A percentile compares a stretch with the other conserved stretches of the same genome.
phyloP scores from a whole-genome alignment of 2,888 invertebrate species.

The Trachelus troglodyta region DNA sequence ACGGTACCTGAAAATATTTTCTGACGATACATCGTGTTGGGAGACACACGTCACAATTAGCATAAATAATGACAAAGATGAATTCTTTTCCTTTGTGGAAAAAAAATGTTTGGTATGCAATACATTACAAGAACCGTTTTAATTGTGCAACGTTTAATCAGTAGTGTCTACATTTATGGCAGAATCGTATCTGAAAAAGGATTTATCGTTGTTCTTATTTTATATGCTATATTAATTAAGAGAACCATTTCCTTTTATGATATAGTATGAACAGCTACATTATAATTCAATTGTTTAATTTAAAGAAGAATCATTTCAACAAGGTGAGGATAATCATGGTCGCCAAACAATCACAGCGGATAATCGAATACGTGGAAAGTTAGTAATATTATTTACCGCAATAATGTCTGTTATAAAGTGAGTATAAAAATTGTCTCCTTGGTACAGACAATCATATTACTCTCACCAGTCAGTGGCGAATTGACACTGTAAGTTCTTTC shows the following conservation, averaged over 20 bases:
- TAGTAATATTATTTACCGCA: not conserved
- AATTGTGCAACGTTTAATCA: not conserved
- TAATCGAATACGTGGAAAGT: not conserved
- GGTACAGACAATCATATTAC: not conserved
- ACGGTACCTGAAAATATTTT: slow-evolving; percentile 8
- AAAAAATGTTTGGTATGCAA: not conserved
- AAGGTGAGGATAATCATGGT: not conserved
- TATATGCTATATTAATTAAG: not conserved
- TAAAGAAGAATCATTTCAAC: not conserved
- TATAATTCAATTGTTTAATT: not conserved
- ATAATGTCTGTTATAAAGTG: not conserved
- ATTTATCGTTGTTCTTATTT: not conserved
- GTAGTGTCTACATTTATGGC: not conserved
- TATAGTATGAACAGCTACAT: not conserved
- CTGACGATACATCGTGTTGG: not conserved
- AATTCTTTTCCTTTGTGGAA: not conserved
- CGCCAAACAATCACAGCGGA: not conserved
- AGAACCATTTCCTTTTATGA: not conserved
- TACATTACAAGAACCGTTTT: not conserved
- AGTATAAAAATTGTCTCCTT: not conserved
- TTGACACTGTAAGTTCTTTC: not conserved
- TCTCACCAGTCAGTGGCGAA: not conserved
- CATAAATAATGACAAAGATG: not conserved
- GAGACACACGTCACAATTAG: not conserved
- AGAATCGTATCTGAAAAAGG: not conserved